phyloP scores from a whole-genome alignment of 2,888 invertebrate genomes.

The Mylabris sibirica region DNA sequence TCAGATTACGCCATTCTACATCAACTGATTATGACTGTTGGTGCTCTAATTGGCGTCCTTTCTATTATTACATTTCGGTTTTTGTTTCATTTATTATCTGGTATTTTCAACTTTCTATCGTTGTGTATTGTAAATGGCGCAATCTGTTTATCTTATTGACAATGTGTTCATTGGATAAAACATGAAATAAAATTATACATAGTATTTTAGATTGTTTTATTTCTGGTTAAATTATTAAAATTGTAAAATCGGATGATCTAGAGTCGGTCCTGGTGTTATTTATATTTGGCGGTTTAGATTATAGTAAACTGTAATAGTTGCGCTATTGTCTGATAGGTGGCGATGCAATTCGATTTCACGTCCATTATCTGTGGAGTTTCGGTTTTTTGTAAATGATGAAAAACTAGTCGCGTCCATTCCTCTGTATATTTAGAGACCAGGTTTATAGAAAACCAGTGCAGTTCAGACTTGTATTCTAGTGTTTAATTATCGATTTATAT shows the following conservation, averaged over 20 bases:
- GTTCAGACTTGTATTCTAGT: constrained; percentile 41
- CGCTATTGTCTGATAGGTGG: constrained; percentile 35
- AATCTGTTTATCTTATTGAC: constrained; percentile 59
- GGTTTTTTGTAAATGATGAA: constrained; percentile 59
- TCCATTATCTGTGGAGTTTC: constrained; percentile 53
- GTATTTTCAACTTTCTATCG: constrained; percentile 21
- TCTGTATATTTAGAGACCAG: constrained; percentile 51
- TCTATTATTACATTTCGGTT: constrained; percentile 18
- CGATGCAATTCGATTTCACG: constrained; percentile 33
- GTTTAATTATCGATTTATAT: constrained; percentile 25
- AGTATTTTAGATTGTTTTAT: constrained; percentile 30
- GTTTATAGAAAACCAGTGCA: constrained; percentile 43
- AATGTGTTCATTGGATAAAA: constrained; percentile 62
- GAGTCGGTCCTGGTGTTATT: background rate
- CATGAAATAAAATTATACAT: constrained; percentile 56
- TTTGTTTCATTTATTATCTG: constrained; percentile 17
- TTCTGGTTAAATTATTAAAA: background rate
- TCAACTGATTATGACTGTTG: constrained; percentile 58
- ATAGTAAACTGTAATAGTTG: background rate
- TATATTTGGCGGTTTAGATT: background rate
- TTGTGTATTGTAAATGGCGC: constrained; percentile 55
- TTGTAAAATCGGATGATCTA: background rate
- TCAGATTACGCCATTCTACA: constrained; percentile 59
- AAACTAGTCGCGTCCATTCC: constrained; percentile 59
- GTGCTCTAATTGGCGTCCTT: constrained; percentile 50